These are phyloP conservation scores for Lomographa bimaculata DNA, from an alignment of 2,888 invertebrate genomes.

Conservation along the genomic window DNA sequence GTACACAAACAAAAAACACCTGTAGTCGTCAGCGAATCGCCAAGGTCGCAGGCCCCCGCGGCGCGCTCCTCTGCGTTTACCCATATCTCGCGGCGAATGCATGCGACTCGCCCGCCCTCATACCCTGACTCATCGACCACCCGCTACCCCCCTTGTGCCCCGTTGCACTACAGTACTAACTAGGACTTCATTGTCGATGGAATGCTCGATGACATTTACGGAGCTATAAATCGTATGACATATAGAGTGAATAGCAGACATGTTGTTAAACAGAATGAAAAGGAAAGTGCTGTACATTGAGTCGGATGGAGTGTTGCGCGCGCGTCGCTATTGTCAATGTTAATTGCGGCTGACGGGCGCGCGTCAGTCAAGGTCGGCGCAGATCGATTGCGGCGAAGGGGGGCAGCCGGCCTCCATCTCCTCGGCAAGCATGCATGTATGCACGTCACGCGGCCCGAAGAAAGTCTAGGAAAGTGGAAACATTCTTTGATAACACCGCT, in stretches of 20 bases:
- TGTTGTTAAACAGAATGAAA: constrained; percentile 43
- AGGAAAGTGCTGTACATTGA: constrained; percentile 50
- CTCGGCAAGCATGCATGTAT: constrained; percentile 56
- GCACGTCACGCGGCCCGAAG: constrained; percentile 57
- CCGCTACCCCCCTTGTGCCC: constrained; percentile 43
- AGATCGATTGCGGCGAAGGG: constrained; percentile 60
- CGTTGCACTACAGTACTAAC: constrained; percentile 35
- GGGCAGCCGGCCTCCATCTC: constrained; percentile 46
- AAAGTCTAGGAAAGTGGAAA: constrained; percentile 77
- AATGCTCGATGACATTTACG: constrained; percentile 14
- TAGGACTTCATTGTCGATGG: constrained; percentile 15
- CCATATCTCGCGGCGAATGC: constrained; percentile 80
- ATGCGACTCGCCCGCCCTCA: constrained; percentile 63
- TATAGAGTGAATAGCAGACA: constrained; percentile 13
- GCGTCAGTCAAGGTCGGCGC: constrained; percentile 73
- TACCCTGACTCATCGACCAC: constrained; percentile 64
- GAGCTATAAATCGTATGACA: constrained; percentile 6
- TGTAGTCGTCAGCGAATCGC: constrained; percentile 78
- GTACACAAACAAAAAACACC: constrained; percentile 80
- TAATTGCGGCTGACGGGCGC: constrained; percentile 65
- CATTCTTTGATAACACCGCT: constrained; percentile 64
- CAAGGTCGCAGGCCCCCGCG: constrained; percentile 79
- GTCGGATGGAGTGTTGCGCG: constrained; percentile 53
- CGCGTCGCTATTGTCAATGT: constrained; percentile 71
- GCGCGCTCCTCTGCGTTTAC: constrained; percentile 74